These are phyloP conservation scores for Synodontis membranacea DNA, from an alignment of 2,113 vertebrate species.

Conservation along the genomic window DNA sequence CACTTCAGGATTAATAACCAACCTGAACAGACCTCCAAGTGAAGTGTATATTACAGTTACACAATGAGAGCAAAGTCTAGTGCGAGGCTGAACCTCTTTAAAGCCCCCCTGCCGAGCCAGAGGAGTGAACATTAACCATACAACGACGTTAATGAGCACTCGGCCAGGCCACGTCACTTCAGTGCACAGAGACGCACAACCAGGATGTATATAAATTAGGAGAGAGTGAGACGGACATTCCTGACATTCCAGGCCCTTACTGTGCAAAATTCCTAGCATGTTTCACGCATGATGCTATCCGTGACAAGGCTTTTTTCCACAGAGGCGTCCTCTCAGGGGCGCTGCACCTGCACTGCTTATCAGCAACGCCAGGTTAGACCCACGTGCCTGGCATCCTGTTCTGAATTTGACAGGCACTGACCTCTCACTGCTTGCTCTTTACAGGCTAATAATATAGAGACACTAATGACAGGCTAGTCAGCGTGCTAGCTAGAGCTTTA, in stretches of 20 bases:
- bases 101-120: not conserved
- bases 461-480: not conserved
- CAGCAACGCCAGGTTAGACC: conserved; percentile 3
- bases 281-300: not conserved
- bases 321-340: conserved; percentile 15
- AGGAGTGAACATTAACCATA: conserved; percentile 3
- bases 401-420: conserved; percentile 17
- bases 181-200: not conserved
- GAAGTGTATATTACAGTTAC: not conserved
- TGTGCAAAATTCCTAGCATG: conserved; percentile 13
- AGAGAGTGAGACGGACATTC: conserved; percentile 2
- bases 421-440: conserved; percentile 31
- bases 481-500: not conserved
- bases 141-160: not conserved
- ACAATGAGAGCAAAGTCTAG: conserved; percentile 9
- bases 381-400: conserved; percentile 1
- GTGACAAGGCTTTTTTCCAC: not conserved
- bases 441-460: conserved; percentile 22
- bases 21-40: conserved; percentile 12
- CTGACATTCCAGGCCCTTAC: conserved; percentile 25
- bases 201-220: not conserved
- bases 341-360: conserved; percentile 40
- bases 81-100: not conserved
- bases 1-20: conserved; percentile 29
- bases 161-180: not conserved